Base-by-base conservation (phyloP, 2,113 vertebrate species). In the Nannobrachium achirus region DNA sequence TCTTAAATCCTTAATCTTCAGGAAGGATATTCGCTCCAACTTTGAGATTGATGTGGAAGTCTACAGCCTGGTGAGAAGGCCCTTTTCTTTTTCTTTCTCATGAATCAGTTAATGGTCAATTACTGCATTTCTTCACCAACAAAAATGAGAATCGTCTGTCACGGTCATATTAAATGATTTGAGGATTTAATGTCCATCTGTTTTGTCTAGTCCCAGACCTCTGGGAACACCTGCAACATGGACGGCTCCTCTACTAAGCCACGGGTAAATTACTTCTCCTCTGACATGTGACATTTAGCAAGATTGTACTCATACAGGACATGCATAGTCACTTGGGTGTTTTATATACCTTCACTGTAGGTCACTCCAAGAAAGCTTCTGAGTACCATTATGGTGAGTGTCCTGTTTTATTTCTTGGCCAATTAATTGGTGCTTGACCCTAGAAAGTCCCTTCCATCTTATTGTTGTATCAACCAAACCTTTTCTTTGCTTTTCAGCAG, bases 11-110 rank as follows among this genome's bases (percentile, higher is more conserved):
- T 13, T 40, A 2, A 14, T 50, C 66, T 77, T 59, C 68, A 94
- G 93, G 77, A 85, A 88, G 56, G 90, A 93, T 25, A 90, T 93
- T 60, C 87, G 89, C 25, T 79, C 92, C 4, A 89, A 80, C 51
- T 94, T 94, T 79, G 91, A 91, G 33, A 92, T 94, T 11, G 92
- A 94, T 50, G 85, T 93, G n/a, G 93, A 94, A 60, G 92, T 94
- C 40, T 94, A 94, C 84, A 93, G 93, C 68, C 76, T 94, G 93
- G 93, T 94, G 66, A 92, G 77, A 61, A 19, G n/a, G 82, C 8
- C 2, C 8, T 2, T 33, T 19, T 42, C 0, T 53, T 13, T 49
- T 1, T 56, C 1, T 19, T 1, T 53, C n/a, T 15, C n/a, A 7
- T 44, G 2, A 0, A 45, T 3, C 1, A 50, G 11, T 48, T 48